Base-by-base conservation (phyloP, 2,888 invertebrate species). In the Plemyria rubiginata region DNA sequence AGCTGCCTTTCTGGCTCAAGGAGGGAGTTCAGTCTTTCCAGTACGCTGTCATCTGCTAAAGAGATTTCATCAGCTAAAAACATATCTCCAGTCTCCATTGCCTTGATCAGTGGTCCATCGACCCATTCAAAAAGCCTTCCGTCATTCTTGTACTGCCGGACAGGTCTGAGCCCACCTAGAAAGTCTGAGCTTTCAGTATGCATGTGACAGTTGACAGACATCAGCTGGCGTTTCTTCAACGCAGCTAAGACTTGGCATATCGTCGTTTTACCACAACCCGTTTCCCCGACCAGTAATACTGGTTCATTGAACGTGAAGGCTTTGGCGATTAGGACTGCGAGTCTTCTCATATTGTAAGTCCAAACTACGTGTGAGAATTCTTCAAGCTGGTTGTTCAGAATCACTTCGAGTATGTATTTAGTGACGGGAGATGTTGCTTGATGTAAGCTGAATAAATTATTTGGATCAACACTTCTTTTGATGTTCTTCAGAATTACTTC, bases 41-140 rank as follows among this genome's bases (percentile, higher is more conserved):
- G 92, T 2, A 99, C 99, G 69, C 98, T 98, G 82, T 99, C 99
- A 82, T 99, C 99, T 0, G 99, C 99, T 68, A 99, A 88, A 0
- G 99, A 99, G 74, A 99, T 99, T 94, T 99, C 99, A 90, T 99
- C 99, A 0, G 99, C 97, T 70, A 99, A 93, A 81, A 99, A 98
- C 80, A 98, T 94, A 65, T 95, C 94, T 0, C 99, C 99, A 12
- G 94, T 92, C 72, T 94, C 93, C 99, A 99, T 99, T 0, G 99
- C 96, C 65, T 95, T 93, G 52, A 99, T 96, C 57, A 99, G 92
- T 0, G 99, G 98, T 0, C 99, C 99, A 84, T 99, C 98, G 0
- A 97, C 95, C 99, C 99, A 99, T 88, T 99, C 99, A 84, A 99
- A 99, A 12, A 99, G 89, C 80, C 94, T 94, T 4, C 93, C 92